Evolutionary conservation across 2,113 vertebrate species (phyloP), one percentile per base, ranked within the genome.

Genomic region (Chionomys nivalis): DNA sequence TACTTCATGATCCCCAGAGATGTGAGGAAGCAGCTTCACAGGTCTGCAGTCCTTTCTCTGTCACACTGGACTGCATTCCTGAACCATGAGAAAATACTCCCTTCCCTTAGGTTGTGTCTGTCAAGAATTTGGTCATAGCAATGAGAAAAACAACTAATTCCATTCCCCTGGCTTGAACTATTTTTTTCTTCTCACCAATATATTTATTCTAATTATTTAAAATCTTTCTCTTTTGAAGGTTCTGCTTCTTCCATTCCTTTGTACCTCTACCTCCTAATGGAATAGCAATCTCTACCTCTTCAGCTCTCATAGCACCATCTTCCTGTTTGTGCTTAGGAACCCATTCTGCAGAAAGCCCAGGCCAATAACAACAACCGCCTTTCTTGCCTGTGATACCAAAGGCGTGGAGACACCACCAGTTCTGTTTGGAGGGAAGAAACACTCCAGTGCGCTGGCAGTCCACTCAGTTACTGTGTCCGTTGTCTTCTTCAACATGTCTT

Each of bases 111-210:
- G n/a, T 36, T 81, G 31, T 49, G 33, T 79, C 28, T 78, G 76
- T 52, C 13, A 65, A 28, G 82, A 44, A 65, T 65, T 65, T 44
- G 82, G 7, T 65, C 39, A 86, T 10, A 86, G 61, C 39, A 66
- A 47, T 87, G 42, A 70, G 31, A 42, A 44, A 31, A 61, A 65
- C 23, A 68, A n/a, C 47, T 52, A 72, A 72, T 87, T 87, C 58
- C 14, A 72, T 52, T 81, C 8, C 24, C n/a, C 83, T 90, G 70
- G 4, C 24, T 95, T 96, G 79, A 95, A 89, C 65, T 92, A 66
- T 26, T 52, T 77, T 6, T 78, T 1, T 16, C 17, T 23, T 16
- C 39, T 79, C 49, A 70, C 82, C 8, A 85, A 66, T 79, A 58
- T 85, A 83, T 66, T 83, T 63, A 63, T 39, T 78, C 4, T 78